Evolutionary conservation across 2,113 vertebrate genomes (phyloP).

Genomic region (Prunella himalayana): DNA sequence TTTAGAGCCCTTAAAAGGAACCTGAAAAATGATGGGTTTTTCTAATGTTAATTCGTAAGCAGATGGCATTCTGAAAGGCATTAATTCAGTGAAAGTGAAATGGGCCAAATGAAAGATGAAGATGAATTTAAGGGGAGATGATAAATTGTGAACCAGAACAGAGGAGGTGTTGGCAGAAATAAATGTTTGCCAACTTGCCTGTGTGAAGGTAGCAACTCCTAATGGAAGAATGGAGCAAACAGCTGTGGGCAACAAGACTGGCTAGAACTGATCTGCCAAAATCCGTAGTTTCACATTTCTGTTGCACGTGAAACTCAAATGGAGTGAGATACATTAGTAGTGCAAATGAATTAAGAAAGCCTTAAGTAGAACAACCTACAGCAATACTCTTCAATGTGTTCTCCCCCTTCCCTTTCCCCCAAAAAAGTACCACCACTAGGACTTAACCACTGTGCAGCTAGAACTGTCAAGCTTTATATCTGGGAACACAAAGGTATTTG

Average conservation of each 20-base stretch:
- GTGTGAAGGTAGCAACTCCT: neutral
- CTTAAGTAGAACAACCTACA: neutral
- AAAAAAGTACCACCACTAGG: neutral
- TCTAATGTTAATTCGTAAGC: neutral
- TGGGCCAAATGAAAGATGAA: neutral
- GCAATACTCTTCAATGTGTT: neutral
- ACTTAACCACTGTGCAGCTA: neutral
- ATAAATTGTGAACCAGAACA: neutral
- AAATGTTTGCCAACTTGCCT: neutral
- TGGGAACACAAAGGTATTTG: neutral
- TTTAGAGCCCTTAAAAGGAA: neutral
- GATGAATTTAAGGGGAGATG: neutral
- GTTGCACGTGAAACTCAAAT: neutral
- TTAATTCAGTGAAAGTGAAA: neutral
- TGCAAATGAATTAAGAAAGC: neutral
- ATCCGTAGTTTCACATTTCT: neutral
- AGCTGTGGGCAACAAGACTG: neutral
- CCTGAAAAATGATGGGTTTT: neutral
- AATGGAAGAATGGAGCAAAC: neutral
- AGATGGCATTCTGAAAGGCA: neutral
- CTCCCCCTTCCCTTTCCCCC: neutral
- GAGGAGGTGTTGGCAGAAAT: neutral
- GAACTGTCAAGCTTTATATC: neutral
- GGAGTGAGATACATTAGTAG: neutral
- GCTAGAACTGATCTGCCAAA: neutral